These are phyloP conservation scores for Andrena bucephala DNA, from an alignment of 2,888 invertebrate species.

Conservation along the genomic window DNA sequence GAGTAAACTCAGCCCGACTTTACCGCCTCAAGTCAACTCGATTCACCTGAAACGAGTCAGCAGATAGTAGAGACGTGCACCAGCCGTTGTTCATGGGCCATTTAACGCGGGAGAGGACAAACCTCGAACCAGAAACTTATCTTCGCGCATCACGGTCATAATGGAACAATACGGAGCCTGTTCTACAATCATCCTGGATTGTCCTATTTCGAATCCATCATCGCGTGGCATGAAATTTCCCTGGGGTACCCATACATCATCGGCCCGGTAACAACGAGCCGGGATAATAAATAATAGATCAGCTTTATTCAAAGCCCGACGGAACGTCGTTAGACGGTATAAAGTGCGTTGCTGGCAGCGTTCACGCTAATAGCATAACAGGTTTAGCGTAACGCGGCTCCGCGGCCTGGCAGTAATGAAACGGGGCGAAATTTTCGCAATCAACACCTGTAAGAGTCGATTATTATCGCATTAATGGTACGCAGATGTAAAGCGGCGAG, in stretches of 20 bases:
- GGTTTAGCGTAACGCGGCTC: conserved; percentile 30
- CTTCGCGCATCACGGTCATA: background rate
- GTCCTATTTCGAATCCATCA: conserved; percentile 3
- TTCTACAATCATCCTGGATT: conserved; percentile 10
- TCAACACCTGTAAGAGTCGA: conserved; percentile 58
- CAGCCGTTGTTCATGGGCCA: conserved; percentile 58
- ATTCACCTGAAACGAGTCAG: conserved; percentile 24
- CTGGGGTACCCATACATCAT: background rate
- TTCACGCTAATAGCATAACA: conserved; percentile 15
- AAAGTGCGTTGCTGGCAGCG: conserved; percentile 11
- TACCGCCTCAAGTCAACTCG: background rate
- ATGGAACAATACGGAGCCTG: background rate
- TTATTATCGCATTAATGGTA: conserved; percentile 54
- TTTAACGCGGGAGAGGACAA: conserved; percentile 53
- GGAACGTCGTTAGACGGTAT: conserved; percentile 10
- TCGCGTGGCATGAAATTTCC: background rate
- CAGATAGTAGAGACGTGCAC: conserved; percentile 40
- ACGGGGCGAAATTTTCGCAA: conserved; percentile 55
- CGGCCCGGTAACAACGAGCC: background rate
- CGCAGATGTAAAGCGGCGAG: conserved; percentile 33
- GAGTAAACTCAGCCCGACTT: background rate
- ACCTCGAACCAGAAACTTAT: conserved; percentile 13
- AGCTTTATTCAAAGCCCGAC: background rate
- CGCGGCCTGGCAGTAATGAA: conserved; percentile 17
- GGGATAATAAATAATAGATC: conserved; percentile 25